Evolutionary conservation across 2,113 vertebrate genomes (phyloP).

Genomic region (Bagarius yarrelli): DNA sequence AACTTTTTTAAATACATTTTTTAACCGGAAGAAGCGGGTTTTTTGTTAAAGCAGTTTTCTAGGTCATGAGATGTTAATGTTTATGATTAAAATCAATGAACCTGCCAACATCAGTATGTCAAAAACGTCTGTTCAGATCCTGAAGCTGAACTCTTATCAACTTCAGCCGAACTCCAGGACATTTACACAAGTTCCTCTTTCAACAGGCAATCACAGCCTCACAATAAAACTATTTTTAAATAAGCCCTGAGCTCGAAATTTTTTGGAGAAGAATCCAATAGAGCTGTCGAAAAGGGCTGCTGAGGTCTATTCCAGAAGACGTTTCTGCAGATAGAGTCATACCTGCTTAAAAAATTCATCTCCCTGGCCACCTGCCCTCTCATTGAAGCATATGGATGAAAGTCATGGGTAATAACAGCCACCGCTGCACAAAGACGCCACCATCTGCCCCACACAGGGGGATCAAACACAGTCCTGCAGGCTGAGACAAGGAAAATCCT

Average conservation of each 20-base stretch:
- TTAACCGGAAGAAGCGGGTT: not conserved
- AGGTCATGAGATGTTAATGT: slow-evolving; percentile 12
- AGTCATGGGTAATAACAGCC: slow-evolving; percentile 54
- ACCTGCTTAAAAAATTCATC: slow-evolving; percentile 47
- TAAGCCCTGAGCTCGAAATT: slow-evolving; percentile 20
- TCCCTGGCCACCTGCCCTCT: slow-evolving; percentile 49
- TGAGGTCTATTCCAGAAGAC: slow-evolving; percentile 24
- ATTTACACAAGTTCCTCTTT: slow-evolving; percentile 23
- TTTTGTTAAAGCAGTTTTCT: slow-evolving; percentile 3
- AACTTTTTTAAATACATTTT: not conserved
- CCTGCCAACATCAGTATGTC: not conserved
- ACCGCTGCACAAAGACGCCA: slow-evolving; percentile 44
- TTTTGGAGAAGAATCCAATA: slow-evolving; percentile 25
- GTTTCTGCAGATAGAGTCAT: slow-evolving; percentile 44
- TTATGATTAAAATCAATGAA: not conserved
- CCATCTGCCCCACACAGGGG: slow-evolving; percentile 51
- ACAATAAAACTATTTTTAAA: slow-evolving; percentile 23
- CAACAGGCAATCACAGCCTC: slow-evolving; percentile 26
- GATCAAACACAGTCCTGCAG: slow-evolving; percentile 46
- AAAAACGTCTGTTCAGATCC: not conserved
- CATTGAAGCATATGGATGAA: slow-evolving; percentile 51
- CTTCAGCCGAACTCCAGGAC: slow-evolving; percentile 15
- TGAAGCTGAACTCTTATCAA: slow-evolving; percentile 20
- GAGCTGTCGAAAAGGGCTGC: slow-evolving; percentile 35
- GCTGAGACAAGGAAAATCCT: slow-evolving; percentile 21